Conservation (phyloP, 1,140 invertebrate species). For the Gonatopus flavifemur region DNA sequence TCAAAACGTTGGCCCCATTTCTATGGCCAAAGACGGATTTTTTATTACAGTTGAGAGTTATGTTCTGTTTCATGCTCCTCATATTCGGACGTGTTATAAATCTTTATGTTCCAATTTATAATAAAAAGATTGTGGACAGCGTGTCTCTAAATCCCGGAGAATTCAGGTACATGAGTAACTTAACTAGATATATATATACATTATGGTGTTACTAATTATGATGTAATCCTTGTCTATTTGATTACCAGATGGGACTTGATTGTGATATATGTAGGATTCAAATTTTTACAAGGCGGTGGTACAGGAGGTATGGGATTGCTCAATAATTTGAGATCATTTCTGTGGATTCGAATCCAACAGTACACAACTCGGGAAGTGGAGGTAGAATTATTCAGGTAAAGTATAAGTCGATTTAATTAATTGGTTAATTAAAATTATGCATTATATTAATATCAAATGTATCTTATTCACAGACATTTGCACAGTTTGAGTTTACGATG, state of each 20-base stretch:
- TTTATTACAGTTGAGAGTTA: conserved; percentile 77
- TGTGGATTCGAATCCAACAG: conserved; percentile 95
- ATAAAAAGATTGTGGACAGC: conserved; percentile 74
- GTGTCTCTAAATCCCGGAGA: conserved; percentile 45
- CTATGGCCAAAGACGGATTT: conserved; percentile 89
- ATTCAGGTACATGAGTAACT: conserved; percentile 40
- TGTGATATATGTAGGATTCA: conserved; percentile 81
- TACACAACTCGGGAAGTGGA: conserved; percentile 92
- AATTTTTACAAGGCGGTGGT: conserved; percentile 91
- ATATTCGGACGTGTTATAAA: conserved; percentile 84
- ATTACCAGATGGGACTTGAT: conserved; percentile 81
- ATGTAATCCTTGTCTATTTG: conserved; percentile 14
- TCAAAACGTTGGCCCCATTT: conserved; percentile 81
- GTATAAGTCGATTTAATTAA: background rate
- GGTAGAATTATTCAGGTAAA: conserved; percentile 60
- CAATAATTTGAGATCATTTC: conserved; percentile 85
- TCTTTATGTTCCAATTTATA: conserved; percentile 91
- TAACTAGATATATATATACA: conserved; percentile 6
- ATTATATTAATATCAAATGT: conserved; percentile 15
- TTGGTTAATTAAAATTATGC: background rate
- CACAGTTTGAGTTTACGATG: conserved; percentile 84
- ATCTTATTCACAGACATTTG: conserved; percentile 66
- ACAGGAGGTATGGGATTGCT: conserved; percentile 89
- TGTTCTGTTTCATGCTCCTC: conserved; percentile 81
- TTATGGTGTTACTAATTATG: conserved; percentile 1